Percentiles rank a stretch among this genome's conserved stretches.
phyloP scores from a whole-genome alignment of 2,888 invertebrate genomes.

The Amaurobius ferox region DNA sequence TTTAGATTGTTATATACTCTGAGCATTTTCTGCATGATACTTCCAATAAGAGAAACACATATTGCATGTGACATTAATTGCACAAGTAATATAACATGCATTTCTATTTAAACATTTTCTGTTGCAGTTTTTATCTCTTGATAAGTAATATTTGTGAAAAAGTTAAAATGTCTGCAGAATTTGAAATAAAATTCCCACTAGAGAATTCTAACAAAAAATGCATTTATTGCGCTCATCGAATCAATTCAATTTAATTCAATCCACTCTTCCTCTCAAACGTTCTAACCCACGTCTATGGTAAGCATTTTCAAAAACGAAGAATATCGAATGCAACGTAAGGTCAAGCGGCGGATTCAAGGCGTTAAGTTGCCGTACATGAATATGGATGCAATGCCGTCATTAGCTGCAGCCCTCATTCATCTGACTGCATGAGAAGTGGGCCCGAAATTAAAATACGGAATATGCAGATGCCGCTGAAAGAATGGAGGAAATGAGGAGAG shows the following conservation, averaged over 20 bases:
- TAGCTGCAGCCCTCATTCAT: conserved; percentile 15
- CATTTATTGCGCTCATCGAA: no score
- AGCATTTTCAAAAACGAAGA: conserved; percentile 40
- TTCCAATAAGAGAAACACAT: no score
- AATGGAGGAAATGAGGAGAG: conserved; percentile 1
- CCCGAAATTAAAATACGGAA: conserved; percentile 63
- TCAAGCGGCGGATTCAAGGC: conserved; percentile 62
- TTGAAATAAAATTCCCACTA: no score
- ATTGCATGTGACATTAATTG: no score
- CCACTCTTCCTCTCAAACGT: not conserved
- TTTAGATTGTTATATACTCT: no score
- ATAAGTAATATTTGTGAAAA: no score
- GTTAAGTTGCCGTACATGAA: conserved; percentile 52
- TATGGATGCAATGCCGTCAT: conserved; percentile 62
- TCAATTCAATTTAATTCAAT: not conserved
- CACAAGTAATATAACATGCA: no score
- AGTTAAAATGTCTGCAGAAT: no score
- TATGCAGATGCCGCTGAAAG: conserved; percentile 50
- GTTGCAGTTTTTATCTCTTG: no score
- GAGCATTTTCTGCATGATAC: no score
- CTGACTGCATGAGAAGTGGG: not conserved
- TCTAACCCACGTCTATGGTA: not conserved
- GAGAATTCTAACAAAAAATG: no score
- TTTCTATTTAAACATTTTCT: no score
- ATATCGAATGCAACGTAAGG: conserved; percentile 41